Percentiles rank a stretch among this genome's conserved stretches.
Evolutionary conservation across 2,113 vertebrate species (phyloP).

Genomic region (Heloderma charlesbogerti): DNA sequence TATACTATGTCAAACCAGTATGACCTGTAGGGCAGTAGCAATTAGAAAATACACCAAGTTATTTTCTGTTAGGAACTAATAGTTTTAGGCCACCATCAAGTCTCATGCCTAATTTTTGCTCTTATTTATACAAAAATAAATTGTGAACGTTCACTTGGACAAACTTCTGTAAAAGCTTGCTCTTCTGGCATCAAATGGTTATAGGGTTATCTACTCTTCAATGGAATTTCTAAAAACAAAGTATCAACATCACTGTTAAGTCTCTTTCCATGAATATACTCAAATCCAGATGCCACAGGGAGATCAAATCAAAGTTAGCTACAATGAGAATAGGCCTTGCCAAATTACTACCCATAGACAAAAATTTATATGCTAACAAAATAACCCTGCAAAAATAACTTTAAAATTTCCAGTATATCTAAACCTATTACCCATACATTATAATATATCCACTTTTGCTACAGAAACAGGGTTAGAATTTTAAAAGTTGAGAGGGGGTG

Average conservation of each 20-base stretch:
- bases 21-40: conserved; percentile 30
- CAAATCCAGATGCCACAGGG: conserved; percentile 10
- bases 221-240: conserved; percentile 29
- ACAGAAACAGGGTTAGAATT: neutral
- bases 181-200: neutral
- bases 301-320: conserved; percentile 2
- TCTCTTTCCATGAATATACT: conserved; percentile 39
- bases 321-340: neutral
- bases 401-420: neutral
- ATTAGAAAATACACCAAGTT: conserved; percentile 53
- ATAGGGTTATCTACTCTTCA: conserved; percentile 14
- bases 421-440: neutral
- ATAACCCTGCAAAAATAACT: neutral
- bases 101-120: conserved; percentile 37
- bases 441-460: neutral
- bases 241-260: conserved; percentile 34
- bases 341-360: conserved; percentile 8
- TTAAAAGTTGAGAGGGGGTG: no score
- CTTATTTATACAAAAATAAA: conserved; percentile 66
- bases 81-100: conserved; percentile 42
- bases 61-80: conserved; percentile 34
- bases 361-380: neutral
- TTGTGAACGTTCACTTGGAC: conserved; percentile 58
- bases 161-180: conserved; percentile 46
- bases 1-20: conserved; percentile 36